Evolutionary conservation across 2,888 invertebrate genomes (phyloP), one percentile per base, ranked within the genome.

Genomic region (Cantharis nigra): DNA sequence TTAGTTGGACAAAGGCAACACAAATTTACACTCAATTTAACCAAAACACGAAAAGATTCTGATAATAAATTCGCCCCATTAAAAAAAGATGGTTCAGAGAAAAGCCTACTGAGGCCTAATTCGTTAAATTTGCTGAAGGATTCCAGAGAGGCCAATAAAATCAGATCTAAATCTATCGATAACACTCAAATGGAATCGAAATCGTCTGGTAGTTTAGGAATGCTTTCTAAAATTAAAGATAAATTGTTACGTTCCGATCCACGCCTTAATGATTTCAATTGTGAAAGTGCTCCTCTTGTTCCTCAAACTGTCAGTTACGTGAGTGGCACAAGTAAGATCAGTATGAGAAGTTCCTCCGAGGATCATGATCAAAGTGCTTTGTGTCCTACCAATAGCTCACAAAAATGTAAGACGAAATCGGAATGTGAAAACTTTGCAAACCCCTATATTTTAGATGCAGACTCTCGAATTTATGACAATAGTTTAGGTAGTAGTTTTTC

Each of bases 271-370:
- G 87, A 87, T 33, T 84, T 91, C 85, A 93, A 93, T 85, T 93
- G 93, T 85, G 94, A 94, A 84, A 92, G 92, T 81, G 93, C 94
- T 2, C 93, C 93, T 75, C 89, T 94, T 78, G 92, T 94, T 9
- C 91, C 91, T 0, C 87, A 88, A 80, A 82, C 86, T 10, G 87
- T 86, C 5, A 84, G 86, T 0, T 85, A 86, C 9, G 82, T 82
- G 9, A 84, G 85, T 30, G 86, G 85, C 77, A 83, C 85, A 10
- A 85, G 85, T 49, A 49, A 49, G n/a, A 49, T 49, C 4, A 49
- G 49, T 9, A 49, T 49, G 49, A n/a, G n/a, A 49, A 49, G 49
- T 49, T 49, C 49, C 13, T 49, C 49, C n/a, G 13, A 49, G 13
- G 49, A 49, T n/a, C 49, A 49, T 0, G 49, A 49, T n/a, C 49